Base-by-base conservation (phyloP, 2,888 invertebrate species). In the Acanthosoma haemorrhoidale region DNA sequence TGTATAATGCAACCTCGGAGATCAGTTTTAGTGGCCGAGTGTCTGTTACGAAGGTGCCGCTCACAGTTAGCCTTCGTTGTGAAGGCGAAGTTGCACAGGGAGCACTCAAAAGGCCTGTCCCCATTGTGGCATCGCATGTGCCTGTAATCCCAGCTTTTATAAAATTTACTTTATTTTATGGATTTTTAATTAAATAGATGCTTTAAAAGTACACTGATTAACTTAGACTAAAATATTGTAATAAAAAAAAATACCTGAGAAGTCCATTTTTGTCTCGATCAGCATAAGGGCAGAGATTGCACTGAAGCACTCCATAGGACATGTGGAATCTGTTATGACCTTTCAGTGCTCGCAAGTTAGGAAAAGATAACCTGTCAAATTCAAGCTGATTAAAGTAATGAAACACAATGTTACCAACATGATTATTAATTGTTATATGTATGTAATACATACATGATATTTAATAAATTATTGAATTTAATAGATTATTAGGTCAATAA, bases 1-100 rank as follows among this genome's bases (percentile, higher is more conserved):
- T 92, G 92, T 73, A 92, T 91, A 67, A 96, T 91, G 5, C 91
- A 87, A 74, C 88, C 88, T 78, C 94, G 93, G 0, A 96, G 91
- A 76, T 96, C 94, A 75, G 94, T 92, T 68, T 94, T 85, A 1
- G 90, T 89, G 1, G 88, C 93, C 0, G 90, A 88, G 77, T 96
- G 96, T 25, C 94, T 86, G 79, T 96, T 96, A 74, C 95, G 85
- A 76, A 96, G 84, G 80, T 97, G 96, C 5, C 96, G 84, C 81
- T 97, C 96, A 79, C 97, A 97, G 79, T 97, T 96, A 1, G 96
- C 96, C 82, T 96, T 96, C 0, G 96, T 96, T 29, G 96, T 96
- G 80, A 97, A 97, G 2, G 96, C 95, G 78, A 94, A 96, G 77
- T 93, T 93, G 80, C 97, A 97, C n/a, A 96, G 85, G 0, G 90